Conservation (phyloP, 1,140 invertebrate genomes). For the Xylocopa sonorina region DNA sequence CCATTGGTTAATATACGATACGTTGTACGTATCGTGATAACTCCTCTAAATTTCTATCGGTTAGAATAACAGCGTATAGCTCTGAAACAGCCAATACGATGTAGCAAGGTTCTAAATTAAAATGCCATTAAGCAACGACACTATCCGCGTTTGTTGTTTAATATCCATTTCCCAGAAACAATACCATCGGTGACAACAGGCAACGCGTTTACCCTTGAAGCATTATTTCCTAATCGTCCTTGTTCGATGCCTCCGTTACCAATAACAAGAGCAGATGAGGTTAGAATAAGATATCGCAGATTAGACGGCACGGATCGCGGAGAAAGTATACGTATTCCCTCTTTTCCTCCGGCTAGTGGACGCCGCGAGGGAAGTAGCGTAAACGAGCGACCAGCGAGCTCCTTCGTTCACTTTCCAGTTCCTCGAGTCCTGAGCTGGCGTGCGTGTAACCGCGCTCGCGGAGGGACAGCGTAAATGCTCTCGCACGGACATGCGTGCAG, state of each 20-base stretch:
- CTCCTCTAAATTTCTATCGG: background rate
- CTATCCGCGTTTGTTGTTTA: no score
- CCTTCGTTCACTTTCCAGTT: conserved; percentile 63
- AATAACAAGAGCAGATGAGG: conserved; percentile 10
- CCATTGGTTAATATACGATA: background rate
- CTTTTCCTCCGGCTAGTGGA: conserved; percentile 13
- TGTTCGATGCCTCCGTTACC: background rate
- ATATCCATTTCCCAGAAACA: background rate
- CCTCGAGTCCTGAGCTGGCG: conserved; percentile 22
- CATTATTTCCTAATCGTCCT: background rate
- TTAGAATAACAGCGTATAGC: no score
- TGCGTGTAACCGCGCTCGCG: conserved; percentile 27
- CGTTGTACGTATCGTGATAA: no score
- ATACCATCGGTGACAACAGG: no score
- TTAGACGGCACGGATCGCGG: conserved; percentile 40
- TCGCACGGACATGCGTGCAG: no score
- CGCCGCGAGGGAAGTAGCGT: conserved; percentile 34
- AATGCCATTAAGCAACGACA: no score
- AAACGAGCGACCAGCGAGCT: conserved; percentile 33
- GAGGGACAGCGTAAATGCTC: conserved; percentile 51
- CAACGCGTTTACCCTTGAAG: background rate
- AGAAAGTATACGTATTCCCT: conserved; percentile 56
- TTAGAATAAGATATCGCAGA: conserved; percentile 34
- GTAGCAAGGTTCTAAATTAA: no score
- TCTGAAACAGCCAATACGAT: no score